A percentile compares a stretch with the other conserved stretches of the same genome.
Evolutionary conservation across 2,888 invertebrate genomes (phyloP).

Genomic region (Cryptocheilus praepositus): DNA sequence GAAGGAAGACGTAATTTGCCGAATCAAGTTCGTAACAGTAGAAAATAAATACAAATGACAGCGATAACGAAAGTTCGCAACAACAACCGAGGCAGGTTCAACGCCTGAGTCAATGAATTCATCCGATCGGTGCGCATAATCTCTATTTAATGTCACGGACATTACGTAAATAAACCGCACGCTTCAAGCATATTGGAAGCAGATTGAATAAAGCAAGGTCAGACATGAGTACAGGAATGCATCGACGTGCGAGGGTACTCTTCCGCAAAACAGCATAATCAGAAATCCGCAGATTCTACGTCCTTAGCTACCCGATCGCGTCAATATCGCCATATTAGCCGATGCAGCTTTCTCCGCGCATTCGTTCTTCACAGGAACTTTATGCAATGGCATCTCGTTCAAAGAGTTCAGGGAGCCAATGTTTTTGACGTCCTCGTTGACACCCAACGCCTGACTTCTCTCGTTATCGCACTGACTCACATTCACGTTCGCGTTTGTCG

Average conservation of each 20-base stretch:
- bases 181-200: no score
- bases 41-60: no score
- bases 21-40: no score
- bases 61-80: no score
- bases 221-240: no score
- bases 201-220: no score
- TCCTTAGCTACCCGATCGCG: conserved; percentile 33
- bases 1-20: no score
- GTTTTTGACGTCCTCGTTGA: conserved; percentile 33
- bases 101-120: no score
- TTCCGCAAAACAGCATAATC: background rate
- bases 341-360: conserved; percentile 37
- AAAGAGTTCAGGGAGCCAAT: conserved; percentile 40
- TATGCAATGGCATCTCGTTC: conserved; percentile 32
- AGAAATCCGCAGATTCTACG: background rate
- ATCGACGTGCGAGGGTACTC: background rate
- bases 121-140: no score
- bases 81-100: no score
- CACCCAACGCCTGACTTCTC: conserved; percentile 40
- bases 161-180: no score
- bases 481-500: conserved; percentile 50
- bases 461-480: conserved; percentile 54
- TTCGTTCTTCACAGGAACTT: conserved; percentile 56
- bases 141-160: no score
- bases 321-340: conserved; percentile 28